These are phyloP conservation scores for Clitarchus hookeri DNA, from an alignment of 2,888 invertebrate species.

Conservation along the genomic window DNA sequence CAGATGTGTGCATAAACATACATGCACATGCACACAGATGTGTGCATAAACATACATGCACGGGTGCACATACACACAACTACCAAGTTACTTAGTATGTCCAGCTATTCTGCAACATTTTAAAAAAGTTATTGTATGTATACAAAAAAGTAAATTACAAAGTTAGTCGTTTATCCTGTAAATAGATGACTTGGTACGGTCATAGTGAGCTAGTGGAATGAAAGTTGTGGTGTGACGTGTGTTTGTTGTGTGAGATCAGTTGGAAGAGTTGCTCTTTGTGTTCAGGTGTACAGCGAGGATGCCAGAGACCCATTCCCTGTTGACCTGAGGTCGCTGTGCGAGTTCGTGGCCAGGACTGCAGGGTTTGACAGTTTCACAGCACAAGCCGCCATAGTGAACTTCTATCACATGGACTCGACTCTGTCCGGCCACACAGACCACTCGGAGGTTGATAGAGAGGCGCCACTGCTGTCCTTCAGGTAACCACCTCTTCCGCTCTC, in stretches of 20 bases:
- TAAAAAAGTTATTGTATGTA: no score
- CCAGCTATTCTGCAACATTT: no score
- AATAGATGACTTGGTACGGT: no score
- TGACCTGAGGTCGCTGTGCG: constrained; percentile 70
- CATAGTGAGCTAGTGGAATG: no score
- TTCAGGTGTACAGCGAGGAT: constrained; percentile 71
- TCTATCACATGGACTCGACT: constrained; percentile 91
- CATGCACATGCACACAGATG: no score
- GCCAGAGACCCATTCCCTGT: constrained; percentile 70
- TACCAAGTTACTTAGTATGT: no score
- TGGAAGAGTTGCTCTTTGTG: constrained; percentile 31
- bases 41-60: no score
- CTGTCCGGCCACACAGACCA: constrained; percentile 94
- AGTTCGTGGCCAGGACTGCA: constrained; percentile 64
- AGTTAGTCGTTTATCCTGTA: no score
- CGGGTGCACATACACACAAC: no score
- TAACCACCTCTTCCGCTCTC: constrained; percentile 49
- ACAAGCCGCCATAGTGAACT: constrained; percentile 96
- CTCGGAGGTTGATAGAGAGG: constrained; percentile 82
- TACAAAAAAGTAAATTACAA: no score
- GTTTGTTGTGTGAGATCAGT: background rate
- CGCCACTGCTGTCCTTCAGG: constrained; percentile 92
- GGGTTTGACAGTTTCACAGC: constrained; percentile 69
- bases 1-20: no score
- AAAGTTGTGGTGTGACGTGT: no score